A percentile compares a stretch with the other conserved stretches of the same genome.
phyloP scores from a whole-genome alignment of 2,797 vertebrate genomes.

The Sebastes diploproa region DNA sequence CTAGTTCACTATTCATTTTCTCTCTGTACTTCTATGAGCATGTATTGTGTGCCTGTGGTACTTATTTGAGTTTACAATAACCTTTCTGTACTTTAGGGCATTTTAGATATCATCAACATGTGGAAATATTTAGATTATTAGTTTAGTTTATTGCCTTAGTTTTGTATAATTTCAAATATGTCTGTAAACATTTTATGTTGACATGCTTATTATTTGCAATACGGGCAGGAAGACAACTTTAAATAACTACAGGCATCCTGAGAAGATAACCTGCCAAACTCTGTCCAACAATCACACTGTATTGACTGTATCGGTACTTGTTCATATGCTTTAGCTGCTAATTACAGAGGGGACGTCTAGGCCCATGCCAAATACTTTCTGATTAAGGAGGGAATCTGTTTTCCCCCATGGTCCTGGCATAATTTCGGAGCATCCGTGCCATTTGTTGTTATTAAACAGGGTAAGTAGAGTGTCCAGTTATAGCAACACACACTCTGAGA shows the following conservation, averaged over 20 bases:
- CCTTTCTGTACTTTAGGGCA: not conserved
- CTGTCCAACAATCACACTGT: constrained; percentile 30
- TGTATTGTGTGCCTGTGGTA: not conserved
- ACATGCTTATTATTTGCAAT: not conserved
- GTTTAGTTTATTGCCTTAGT: not conserved
- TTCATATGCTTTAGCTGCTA: constrained; percentile 35
- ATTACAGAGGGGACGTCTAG: constrained; percentile 43
- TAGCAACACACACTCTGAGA: constrained; percentile 62
- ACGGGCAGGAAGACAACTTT: not conserved
- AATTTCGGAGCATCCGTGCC: constrained; percentile 39
- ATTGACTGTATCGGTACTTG: constrained; percentile 33
- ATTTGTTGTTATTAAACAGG: constrained; percentile 61
- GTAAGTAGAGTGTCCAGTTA: constrained; percentile 54
- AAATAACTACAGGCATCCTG: not conserved
- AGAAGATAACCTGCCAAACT: constrained; percentile 27
- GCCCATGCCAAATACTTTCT: constrained; percentile 44
- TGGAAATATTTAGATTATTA: not conserved
- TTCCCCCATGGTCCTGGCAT: constrained; percentile 39
- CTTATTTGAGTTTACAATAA: not conserved
- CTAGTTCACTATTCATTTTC: not conserved
- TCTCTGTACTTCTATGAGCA: not conserved
- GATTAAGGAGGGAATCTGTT: constrained; percentile 40
- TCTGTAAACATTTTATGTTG: not conserved
- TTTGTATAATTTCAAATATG: not conserved
- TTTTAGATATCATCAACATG: not conserved